These are phyloP conservation scores for Caradrina clavipalpis DNA, from an alignment of 2,888 invertebrate species.

Conservation along the genomic window DNA sequence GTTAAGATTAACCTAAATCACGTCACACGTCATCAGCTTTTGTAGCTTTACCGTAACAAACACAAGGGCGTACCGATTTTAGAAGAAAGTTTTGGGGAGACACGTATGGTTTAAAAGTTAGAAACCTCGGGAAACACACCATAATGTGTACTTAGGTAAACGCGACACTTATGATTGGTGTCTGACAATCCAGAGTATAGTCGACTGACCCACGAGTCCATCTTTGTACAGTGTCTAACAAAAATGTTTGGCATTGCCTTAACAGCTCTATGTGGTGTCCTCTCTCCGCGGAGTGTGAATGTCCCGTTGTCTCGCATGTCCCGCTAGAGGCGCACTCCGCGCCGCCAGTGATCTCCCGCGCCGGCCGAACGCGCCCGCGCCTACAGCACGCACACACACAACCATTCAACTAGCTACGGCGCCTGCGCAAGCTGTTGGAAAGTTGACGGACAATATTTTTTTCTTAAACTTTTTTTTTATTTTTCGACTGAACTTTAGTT, in stretches of 20 bases:
- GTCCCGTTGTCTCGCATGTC: conserved; percentile 75
- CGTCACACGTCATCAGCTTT: too few relatives aligned
- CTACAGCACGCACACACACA: conserved; percentile 56
- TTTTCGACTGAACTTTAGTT: conserved; percentile 20
- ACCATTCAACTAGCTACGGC: conserved; percentile 39
- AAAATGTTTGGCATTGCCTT: neutral
- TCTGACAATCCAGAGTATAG: neutral
- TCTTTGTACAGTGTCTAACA: too few relatives aligned
- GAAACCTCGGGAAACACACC: too few relatives aligned
- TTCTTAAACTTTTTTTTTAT: conserved; percentile 2
- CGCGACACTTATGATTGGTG: too few relatives aligned
- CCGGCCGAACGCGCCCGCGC: conserved; percentile 64
- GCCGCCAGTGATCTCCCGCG: conserved; percentile 65
- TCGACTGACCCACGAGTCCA: too few relatives aligned
- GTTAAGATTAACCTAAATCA: too few relatives aligned
- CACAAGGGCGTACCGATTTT: too few relatives aligned
- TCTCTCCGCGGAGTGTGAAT: conserved; percentile 74
- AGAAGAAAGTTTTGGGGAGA: too few relatives aligned
- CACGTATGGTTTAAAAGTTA: too few relatives aligned
- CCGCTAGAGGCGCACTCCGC: conserved; percentile 68
- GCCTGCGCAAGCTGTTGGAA: conserved; percentile 54
- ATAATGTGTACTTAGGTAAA: too few relatives aligned
- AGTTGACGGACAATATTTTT: conserved; percentile 46
- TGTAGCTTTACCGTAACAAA: too few relatives aligned
- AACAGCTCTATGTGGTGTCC: conserved; percentile 74